Evolutionary conservation across 2,113 vertebrate species (phyloP).

Genomic region (Phylloscopus trochiloides): DNA sequence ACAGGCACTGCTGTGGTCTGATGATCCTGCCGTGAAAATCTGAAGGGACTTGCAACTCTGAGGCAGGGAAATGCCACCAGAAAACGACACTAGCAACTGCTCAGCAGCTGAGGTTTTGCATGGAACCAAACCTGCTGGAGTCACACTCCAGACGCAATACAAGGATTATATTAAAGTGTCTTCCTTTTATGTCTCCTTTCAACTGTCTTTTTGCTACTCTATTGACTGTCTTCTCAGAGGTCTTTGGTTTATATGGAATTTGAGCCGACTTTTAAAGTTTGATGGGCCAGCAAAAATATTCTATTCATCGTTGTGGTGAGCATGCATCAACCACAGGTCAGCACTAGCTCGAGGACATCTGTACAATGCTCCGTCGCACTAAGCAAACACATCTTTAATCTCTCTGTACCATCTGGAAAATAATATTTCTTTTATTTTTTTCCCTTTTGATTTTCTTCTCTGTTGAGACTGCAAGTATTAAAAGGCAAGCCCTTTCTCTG

Average conservation of each 20-base stretch:
- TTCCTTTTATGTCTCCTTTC: background rate
- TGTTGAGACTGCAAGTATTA: background rate
- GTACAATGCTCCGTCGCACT: background rate
- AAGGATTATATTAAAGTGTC: background rate
- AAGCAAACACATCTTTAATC: conserved; percentile 38
- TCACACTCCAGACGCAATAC: background rate
- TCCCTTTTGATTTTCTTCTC: background rate
- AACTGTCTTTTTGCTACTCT: background rate
- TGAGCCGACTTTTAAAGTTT: background rate
- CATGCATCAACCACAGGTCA: background rate
- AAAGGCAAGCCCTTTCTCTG: background rate
- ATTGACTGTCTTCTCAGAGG: background rate
- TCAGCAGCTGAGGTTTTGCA: background rate
- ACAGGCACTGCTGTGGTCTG: background rate
- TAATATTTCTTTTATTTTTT: conserved; percentile 26
- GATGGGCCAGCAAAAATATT: background rate
- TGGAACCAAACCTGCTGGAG: background rate
- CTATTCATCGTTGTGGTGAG: background rate
- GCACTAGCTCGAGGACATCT: conserved; percentile 1
- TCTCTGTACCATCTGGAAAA: conserved; percentile 42
- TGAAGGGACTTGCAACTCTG: background rate
- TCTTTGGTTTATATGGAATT: background rate
- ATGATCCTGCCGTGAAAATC: background rate
- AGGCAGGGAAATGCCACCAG: background rate
- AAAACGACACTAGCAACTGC: background rate